Base-by-base conservation (phyloP, 2,113 vertebrate genomes). In the Urocynchramus pylzowi region DNA sequence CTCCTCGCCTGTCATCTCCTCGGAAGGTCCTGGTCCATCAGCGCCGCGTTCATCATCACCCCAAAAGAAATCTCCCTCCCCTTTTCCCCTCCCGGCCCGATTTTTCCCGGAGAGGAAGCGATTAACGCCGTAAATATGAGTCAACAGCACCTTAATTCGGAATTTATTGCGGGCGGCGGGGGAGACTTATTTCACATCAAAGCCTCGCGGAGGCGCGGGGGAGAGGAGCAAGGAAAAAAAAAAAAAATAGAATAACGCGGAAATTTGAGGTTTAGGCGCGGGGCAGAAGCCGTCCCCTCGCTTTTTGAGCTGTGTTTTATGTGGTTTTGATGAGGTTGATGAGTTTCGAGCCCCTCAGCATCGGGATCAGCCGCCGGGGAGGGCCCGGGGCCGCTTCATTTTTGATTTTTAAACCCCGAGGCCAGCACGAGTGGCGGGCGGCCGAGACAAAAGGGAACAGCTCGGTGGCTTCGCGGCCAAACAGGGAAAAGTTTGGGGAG, bases 121-220 rank as follows among this genome's bases (percentile, higher is more conserved):
- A 77, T 93, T 89, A 89, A 54, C 15, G 68, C 11, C 78, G 80
- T 64, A 86, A 96, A 95, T 76, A 47, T 9, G 89, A 96, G 83
- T 28, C 95, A 86, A 53, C 89, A 64, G 76, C 86, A 57, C 89
- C 91, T 94, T 89, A 80, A 95, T 92, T 77, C 93, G 14, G 65
- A 65, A 93, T 96, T 94, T 96, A 96, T 91, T 89, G 84, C 84
- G 28, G 81, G 73, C 63, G 24, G 54, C 49, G 77, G 42, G 76
- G 61, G 68, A 82, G 67, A 76, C 80, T 85, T 82, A 75, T 44
- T 81, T 84, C 47, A 82, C 74, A 94, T 50, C 70, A 78, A 85
- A 95, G 65, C 82, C 11, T 3, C 3, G 27, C 30, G 24, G 61
- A 59, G 54, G 64, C n/a, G 13, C 53, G 3, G 50, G 26, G 60